Evolutionary conservation across 37 sponge, comb jelly and placozoan species (phyloP), one percentile per base, ranked within the genome.

Genomic region (Lycopodina hypogea): DNA sequence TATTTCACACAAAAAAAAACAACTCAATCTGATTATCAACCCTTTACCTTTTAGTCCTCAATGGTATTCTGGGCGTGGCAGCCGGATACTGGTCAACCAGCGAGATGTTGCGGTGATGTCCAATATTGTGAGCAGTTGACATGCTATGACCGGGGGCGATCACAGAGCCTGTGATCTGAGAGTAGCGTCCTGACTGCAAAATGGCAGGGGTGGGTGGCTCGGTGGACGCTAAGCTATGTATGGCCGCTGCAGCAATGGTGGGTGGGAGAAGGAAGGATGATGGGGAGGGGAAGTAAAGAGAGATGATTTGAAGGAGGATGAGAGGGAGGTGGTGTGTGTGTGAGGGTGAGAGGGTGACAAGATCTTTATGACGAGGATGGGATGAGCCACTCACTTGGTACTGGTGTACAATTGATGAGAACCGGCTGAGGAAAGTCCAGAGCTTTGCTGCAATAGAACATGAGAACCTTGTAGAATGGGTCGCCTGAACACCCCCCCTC

Each of bases 371-470:
- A 77, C 12, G 79, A 19, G 40, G 79, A 65, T 7, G 30, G 4
- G 28, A 8, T 60, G 24, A 60, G 29, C 61, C 3, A 42, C 84
- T 76, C 24, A 84, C 84, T 71, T 3, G 41, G 42, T 22, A 70
- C 62, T 35, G 77, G 77, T 23, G 77, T 84, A 69, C 48, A 68
- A 17, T 58, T 58, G 18, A 40, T 48, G 61, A 76, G 45, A 29
- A 76, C 74, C 23, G 87, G 78, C 34, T 70, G 78, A 0, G 85
- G 88, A 59, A 92, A 81, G 12, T 92, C 88, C 33, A 92, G 81
- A 17, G 92, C 69, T 69, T 84, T 92, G 69, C 23, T 64, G 26
- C 79, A 81, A 66, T 92, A 92, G 81, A 81, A 92, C 68, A 76
- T 87, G 30, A 92, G 67, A 8, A 87, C 56, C 0, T 33, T 33